Evolutionary conservation across 2,113 vertebrate genomes (phyloP), one percentile per base, ranked within the genome.

Genomic region (Hassar affinis): DNA sequence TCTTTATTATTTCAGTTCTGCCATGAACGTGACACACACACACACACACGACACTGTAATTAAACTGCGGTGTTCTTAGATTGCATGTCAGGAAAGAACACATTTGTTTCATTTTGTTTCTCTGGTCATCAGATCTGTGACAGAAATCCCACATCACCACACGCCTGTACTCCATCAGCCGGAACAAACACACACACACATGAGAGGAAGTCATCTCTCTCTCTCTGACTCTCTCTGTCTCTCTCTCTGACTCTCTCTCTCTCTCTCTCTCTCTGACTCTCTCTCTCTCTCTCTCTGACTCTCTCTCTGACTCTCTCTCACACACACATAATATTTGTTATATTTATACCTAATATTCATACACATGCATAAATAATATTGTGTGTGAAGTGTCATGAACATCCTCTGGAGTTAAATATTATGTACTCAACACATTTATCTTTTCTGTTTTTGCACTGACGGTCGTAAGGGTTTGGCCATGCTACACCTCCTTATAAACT

Each of bases 371-470:
- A 61, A 25, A 61, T 61, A n/a, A 27, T 61, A 61, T 56, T 8
- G 61, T 30, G 33, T 71, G 66, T 25, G 66, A 12, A 25, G 35
- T 25, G 4, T 47, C 4, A 14, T n/a, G 22, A n/a, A 47, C n/a
- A 71, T 47, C 12, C 11, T 22, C 4, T 47, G 68, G 68, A 25
- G 38, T n/a, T 47, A 47, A 71, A n/a, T 15, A 25, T 35, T 33
- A 17, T 42, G 3, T 69, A 25, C 35, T 69, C 18, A 66, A 42
- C 20, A 8, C 4, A 45, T 45, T n/a, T n/a, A 22, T n/a, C 22
- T n/a, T 11, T 47, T n/a, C 22, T 77, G 30, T 77, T 22, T 76
- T 76, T 76, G 72, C 72, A 76, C 72, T 76, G 27, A 76, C 6
- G 11, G 14, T 52, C 47, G 4, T 22, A 25, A 74, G 5, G 10